Evolutionary conservation across 2,797 vertebrate species (phyloP), one percentile per base, ranked within the genome.

Genomic region (Sebastes goodei): DNA sequence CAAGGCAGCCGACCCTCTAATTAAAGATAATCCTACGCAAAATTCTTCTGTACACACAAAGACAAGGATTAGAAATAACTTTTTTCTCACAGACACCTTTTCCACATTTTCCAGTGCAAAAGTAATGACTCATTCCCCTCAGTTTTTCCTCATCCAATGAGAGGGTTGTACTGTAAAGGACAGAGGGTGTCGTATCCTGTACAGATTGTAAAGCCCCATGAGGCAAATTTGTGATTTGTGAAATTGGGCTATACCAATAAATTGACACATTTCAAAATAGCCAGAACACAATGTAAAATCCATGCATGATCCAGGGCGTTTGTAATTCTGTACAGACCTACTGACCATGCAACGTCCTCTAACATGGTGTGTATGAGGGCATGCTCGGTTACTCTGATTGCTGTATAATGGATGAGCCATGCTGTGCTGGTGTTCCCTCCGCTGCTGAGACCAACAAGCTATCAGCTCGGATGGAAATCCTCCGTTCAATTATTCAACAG

Each of bases 401-500:
- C 38, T 90, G 42, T 69, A 85, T 89, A 78, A 90, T 87, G 29
- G 55, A 89, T 84, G 80, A 86, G 71, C 53, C 66, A 30, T 53
- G 70, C 64, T 74, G 67, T 25, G 69, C 63, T 71, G 74, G 61
- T 11, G 59, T 17, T 81, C 10, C 70, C 85, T 83, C 38, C 0
- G 21, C 66, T 23, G 62, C 62, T 62, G 52, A 86, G 57, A 67
- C 77, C 74, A 74, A 67, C 53, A 52, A 5, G 70, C 59, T 25
- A 57, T 81, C 78, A 70, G 74, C 64, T 79, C 38, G 5, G 71
- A 73, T 76, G 32, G 71, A 81, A 87, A 65, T 59, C 57, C 53
- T 79, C 64, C 1, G 25, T 60, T 93, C 46, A 86, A 90, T 89
- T 85, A 90, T 91, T 92, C 80, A 93, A 15, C 62, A 72, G 32